These are phyloP conservation scores for Coccyzus lansbergi DNA, from an alignment of 2,797 vertebrate genomes.

Conservation along the genomic window DNA sequence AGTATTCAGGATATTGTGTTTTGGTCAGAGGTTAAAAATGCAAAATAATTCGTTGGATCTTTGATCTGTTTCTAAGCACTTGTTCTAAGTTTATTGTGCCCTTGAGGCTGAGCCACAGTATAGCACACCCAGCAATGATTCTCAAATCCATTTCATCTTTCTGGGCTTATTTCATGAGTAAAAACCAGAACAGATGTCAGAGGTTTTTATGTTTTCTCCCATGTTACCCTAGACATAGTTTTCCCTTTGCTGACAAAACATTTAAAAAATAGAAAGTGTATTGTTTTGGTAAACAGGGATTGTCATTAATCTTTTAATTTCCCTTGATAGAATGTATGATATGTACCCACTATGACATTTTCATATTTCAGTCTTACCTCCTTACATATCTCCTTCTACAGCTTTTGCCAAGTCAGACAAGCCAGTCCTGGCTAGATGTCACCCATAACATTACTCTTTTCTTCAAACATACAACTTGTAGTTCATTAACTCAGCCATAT, in stretches of 20 bases:
- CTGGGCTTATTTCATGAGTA: constrained; percentile 4
- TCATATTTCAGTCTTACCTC: background rate
- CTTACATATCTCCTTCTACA: background rate
- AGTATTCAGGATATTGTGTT: constrained; percentile 56
- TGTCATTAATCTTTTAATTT: constrained; percentile 53
- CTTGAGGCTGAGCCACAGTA: constrained; percentile 48
- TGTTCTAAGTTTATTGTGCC: constrained; percentile 58
- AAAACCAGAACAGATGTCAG: constrained; percentile 58
- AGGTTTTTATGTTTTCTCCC: constrained; percentile 22
- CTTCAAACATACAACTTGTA: background rate
- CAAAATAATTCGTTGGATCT: constrained; percentile 70
- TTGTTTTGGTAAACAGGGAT: constrained; percentile 35
- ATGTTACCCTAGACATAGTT: background rate
- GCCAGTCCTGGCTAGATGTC: background rate
- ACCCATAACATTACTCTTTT: constrained; percentile 7
- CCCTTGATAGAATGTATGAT: background rate
- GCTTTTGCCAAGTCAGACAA: background rate
- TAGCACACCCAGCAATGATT: constrained; percentile 51
- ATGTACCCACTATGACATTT: background rate
- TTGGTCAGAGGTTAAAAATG: constrained; percentile 76
- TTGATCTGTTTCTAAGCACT: constrained; percentile 67
- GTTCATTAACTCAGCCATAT: background rate
- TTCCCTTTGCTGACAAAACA: constrained; percentile 41
- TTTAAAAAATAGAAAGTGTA: constrained; percentile 8
- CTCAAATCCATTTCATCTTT: constrained; percentile 58